Evolutionary conservation across 2,797 vertebrate species (phyloP).

Genomic region (Amniataba percoides): DNA sequence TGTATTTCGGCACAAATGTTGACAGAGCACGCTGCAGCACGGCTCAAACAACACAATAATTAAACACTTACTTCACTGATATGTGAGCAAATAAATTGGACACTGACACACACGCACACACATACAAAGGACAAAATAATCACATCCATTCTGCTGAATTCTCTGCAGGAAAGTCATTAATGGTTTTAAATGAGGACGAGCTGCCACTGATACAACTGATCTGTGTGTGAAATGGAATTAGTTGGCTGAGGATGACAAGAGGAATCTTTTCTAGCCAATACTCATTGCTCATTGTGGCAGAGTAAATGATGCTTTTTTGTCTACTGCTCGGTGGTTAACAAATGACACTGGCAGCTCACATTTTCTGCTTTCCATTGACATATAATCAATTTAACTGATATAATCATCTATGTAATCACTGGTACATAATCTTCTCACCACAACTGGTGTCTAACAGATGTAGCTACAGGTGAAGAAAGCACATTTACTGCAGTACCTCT

Average conservation of each 20-base stretch:
- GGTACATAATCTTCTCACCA: slow-evolving; percentile 29
- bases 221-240: slow-evolving; percentile 73
- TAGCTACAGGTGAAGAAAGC: slow-evolving; percentile 15
- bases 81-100: slow-evolving; percentile 57
- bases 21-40: slow-evolving; percentile 31
- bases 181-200: slow-evolving; percentile 73
- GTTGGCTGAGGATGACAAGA: slow-evolving; percentile 73
- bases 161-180: slow-evolving; percentile 74
- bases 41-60: slow-evolving; percentile 61
- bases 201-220: slow-evolving; percentile 70
- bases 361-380: slow-evolving; percentile 51
- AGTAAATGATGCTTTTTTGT: slow-evolving; percentile 62
- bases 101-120: slow-evolving; percentile 14
- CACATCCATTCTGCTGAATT: slow-evolving; percentile 62
- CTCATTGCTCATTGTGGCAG: slow-evolving; percentile 69
- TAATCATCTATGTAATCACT: slow-evolving; percentile 40
- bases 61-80: slow-evolving; percentile 66
- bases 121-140: slow-evolving; percentile 56
- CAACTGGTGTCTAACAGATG: slow-evolving; percentile 4
- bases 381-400: slow-evolving; percentile 57
- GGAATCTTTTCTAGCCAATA: slow-evolving; percentile 69
- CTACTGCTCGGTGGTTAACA: slow-evolving; percentile 58
- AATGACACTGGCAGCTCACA: slow-evolving; percentile 58
- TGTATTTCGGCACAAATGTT: slow-evolving; percentile 57
- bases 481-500: slow-evolving; percentile 3